Percentiles rank a stretch among this genome's conserved stretches.
These are phyloP conservation scores for Hiodon alosoides DNA, from an alignment of 2,113 vertebrate species.

Conservation along the genomic window DNA sequence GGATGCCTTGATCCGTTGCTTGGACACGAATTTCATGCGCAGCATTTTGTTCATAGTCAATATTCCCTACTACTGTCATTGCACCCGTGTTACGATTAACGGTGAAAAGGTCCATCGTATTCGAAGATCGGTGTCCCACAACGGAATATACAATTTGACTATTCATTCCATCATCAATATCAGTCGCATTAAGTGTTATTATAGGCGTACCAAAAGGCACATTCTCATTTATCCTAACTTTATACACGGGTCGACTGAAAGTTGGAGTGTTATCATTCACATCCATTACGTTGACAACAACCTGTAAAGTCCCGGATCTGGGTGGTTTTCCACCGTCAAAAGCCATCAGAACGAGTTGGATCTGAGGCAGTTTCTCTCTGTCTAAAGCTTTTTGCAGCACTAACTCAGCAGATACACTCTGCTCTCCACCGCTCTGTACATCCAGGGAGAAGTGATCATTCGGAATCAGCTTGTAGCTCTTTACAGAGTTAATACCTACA, in stretches of 20 bases:
- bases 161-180: conserved; percentile 52
- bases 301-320: conserved; percentile 44
- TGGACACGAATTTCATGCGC: conserved; percentile 52
- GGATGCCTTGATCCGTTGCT: conserved; percentile 56
- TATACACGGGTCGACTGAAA: conserved; percentile 50
- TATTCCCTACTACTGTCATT: conserved; percentile 55
- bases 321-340: conserved; percentile 57
- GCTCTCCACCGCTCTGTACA: conserved; percentile 50
- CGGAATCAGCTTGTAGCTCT: conserved; percentile 53
- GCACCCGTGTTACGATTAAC: conserved; percentile 64
- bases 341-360: conserved; percentile 48
- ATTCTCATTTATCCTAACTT: conserved; percentile 52
- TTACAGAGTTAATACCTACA: conserved; percentile 49
- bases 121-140: conserved; percentile 48
- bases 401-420: conserved; percentile 60
- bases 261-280: conserved; percentile 52
- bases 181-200: conserved; percentile 45
- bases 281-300: conserved; percentile 52
- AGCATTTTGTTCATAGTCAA: conserved; percentile 64
- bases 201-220: conserved; percentile 33
- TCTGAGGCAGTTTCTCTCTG: conserved; percentile 46
- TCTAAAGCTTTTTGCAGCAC: conserved; percentile 57
- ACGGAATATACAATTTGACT: conserved; percentile 49
- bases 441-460: conserved; percentile 62
- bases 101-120: conserved; percentile 50